Evolutionary conservation across 2,113 vertebrate species (phyloP), one percentile per base, ranked within the genome.

Genomic region (Rhizomys pruinosus): DNA sequence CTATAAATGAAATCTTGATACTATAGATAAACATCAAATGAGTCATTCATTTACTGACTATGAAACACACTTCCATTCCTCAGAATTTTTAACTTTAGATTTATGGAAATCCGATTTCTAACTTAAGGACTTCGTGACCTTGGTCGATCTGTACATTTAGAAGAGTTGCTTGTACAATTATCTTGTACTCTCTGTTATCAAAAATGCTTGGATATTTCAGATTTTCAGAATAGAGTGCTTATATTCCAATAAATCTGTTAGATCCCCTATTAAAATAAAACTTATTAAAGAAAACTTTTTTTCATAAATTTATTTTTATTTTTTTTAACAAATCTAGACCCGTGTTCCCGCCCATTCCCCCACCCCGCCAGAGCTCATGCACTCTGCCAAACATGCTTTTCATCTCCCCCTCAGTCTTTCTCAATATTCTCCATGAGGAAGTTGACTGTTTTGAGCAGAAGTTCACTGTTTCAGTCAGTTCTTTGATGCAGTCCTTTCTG

Each of bases 121-220:
- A 39, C 22, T 80, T 79, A 39, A 61, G 39, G 2, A 37, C 5
- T 5, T 64, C 1, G 3, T 89, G 37, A 13, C 63, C 76, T 87
- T 61, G 22, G 55, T 44, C 81, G 39, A 71, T 55, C n/a, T 66
- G n/a, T 81, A 52, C 78, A 66, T 84, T 92, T 52, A 79, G 44
- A 95, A 72, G 47, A 81, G 7, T 27, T 92, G 25, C 79, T 81
- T 59, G 57, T 47, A 69, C 4, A 78, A 94, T 89, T 84, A 55
- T 7, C 64, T 25, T 44, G 42, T 9, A 42, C 12, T 57, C 72
- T 73, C 15, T 5, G 9, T 66, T 80, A 37, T 32, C 23, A 39
- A 59, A 47, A 76, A 77, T 77, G 4, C 9, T 27, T 73, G 22
- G 10, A 3, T 69, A 34, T 69, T 84, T n/a, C 10, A 61, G 4